Base-by-base conservation (phyloP, 2,888 invertebrate genomes). In the Drosophila pseudotakahashii region DNA sequence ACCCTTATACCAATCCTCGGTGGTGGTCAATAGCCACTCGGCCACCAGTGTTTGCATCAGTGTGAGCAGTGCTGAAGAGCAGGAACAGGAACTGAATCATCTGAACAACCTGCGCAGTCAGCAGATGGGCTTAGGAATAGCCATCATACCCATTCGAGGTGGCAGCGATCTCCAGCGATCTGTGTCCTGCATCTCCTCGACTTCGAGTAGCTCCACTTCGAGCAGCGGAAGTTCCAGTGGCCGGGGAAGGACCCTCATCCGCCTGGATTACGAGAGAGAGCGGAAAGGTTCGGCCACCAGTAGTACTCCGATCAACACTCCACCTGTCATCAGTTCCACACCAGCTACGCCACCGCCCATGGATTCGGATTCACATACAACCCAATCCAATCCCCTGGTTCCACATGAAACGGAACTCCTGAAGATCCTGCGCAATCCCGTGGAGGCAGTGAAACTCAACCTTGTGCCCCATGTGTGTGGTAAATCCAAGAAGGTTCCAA, bases 381-480 rank as follows among this genome's bases (percentile, higher is more conserved):
- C 6, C 55, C 3, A 51, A 26, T 26, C 68, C 1, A 57, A 41
- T 51, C 10, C 64, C 5, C 61, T 89, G 53, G 78, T 92, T 41
- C 89, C 91, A 4, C 92, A 92, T 61, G 92, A 92, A 45, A 90
- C 91, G 30, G 94, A 94, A 77, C 91, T 95, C 47, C 92, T 93
- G 53, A 93, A 94, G 74, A 93, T 95, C 73, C 89, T 95, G 42
- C 93, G 93, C 76, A 95, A 96, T 92, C 96, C 96, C 0, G 96
- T 96, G 9, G 95, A 96, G 93, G 96, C 96, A 14, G 95, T 96
- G 4, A 94, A 94, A 85, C 93, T 95, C 78, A 96, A 96, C 91
- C 92, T 96, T 74, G 94, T 96, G 84, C 96, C 96, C 47, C 96
- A 96, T 89, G 95, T 96, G 57, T 96, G 96, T 2, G 23, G 61